These are phyloP conservation scores for Ruditapes philippinarum DNA, from an alignment of 1,140 invertebrate species.

Conservation along the genomic window DNA sequence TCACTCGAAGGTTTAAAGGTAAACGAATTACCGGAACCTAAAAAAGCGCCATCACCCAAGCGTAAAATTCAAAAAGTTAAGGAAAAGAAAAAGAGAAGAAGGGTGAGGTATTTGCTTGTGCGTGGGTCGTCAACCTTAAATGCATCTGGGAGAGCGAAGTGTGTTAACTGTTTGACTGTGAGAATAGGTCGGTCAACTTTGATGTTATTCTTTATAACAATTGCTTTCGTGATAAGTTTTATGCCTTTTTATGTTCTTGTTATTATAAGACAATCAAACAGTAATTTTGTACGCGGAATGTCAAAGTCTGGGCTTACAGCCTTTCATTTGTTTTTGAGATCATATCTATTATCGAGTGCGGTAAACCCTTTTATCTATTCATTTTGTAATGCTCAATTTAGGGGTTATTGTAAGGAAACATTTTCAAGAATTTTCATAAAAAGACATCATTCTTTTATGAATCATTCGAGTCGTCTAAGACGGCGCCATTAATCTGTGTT, in stretches of 20 bases:
- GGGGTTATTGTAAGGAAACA: constrained; percentile 28
- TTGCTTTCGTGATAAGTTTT: constrained; percentile 58
- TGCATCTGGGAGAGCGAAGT: neutral
- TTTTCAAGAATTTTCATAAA: neutral
- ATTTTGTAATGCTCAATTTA: constrained; percentile 63
- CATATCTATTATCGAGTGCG: constrained; percentile 60
- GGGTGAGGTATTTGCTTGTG: constrained; percentile 17
- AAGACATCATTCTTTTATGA: neutral
- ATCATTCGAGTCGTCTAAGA: neutral
- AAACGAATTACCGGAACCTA: neutral
- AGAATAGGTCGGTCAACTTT: constrained; percentile 49
- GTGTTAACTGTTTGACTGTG: constrained; percentile 36
- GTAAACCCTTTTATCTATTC: constrained; percentile 65
- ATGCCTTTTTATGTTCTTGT: constrained; percentile 59
- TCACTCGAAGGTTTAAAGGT: neutral
- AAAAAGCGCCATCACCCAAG: neutral
- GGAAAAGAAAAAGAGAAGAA: neutral
- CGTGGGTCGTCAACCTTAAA: neutral
- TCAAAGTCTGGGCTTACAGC: constrained; percentile 5
- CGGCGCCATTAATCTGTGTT: neutral
- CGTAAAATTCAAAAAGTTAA: neutral
- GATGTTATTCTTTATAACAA: constrained; percentile 60
- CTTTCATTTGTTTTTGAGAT: constrained; percentile 57
- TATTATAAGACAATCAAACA: constrained; percentile 51
- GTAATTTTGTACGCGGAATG: neutral